Base-by-base conservation (phyloP, 2,888 invertebrate genomes). In the Polyommatus icarus region DNA sequence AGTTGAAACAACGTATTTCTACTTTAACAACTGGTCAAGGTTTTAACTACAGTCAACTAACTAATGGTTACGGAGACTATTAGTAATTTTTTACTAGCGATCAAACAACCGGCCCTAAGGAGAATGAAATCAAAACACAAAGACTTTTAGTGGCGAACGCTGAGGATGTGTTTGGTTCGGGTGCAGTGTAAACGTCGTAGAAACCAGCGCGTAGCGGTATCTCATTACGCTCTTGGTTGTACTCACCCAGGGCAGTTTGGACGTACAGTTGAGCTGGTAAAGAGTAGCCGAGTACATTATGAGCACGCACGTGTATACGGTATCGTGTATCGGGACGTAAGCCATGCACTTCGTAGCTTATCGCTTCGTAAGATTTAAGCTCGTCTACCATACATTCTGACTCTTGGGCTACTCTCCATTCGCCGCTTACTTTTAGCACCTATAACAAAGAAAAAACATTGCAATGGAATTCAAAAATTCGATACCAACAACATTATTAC, bases 221-320 rank as follows among this genome's bases (percentile, higher is more conserved):
- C 84, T 93, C 92, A 84, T 91, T 92, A 89, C 84, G 90, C 83
- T 93, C 92, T 86, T 90, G 90, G 86, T 90, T 90, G 88, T 94
- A 95, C 97, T 97, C 96, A 98, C 98, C 98, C 95, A 96, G 95
- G 85, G 97, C 96, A 82, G 98, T 98, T 93, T 96, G 97, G 89
- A 98, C 95, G 87, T 96, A 95, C 83, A 97, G 95, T 86, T 96
- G 95, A 71, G 97, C 96, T 1, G 98, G 96, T 79, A 95, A 94
- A 85, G 98, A 98, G 90, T 94, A 96, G 78, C 98, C 99, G 81
- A 98, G 97, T 36, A 95, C 92, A 90, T 99, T 99, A 89, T 97
- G 97, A 72, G 98, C 99, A 82, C 96, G 95, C 78, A 99, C 94
- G 86, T 98, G 97, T 85, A 98, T 96, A 86, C 96, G 96, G 94